These are phyloP conservation scores for Characodon lateralis DNA, from an alignment of 2,797 vertebrate genomes.

Conservation along the genomic window DNA sequence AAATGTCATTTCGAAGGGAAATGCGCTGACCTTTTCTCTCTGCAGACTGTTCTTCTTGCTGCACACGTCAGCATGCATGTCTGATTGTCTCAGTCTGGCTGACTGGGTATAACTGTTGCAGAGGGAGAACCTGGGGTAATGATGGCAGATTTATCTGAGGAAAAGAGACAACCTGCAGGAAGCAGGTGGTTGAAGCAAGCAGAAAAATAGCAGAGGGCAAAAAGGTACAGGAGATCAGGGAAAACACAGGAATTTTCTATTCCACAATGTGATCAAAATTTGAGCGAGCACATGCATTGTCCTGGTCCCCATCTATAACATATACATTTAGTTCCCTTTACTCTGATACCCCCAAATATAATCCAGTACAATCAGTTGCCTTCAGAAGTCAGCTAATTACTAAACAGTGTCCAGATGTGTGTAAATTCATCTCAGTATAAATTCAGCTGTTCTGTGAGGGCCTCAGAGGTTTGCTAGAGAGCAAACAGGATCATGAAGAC, in stretches of 20 bases:
- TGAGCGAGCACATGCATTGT: neutral
- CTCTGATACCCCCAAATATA: neutral
- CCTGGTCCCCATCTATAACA: conserved; percentile 9
- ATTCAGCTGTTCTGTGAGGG: no score
- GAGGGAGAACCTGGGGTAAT: conserved; percentile 27
- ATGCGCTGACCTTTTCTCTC: conserved; percentile 49
- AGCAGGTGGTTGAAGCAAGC: conserved; percentile 14
- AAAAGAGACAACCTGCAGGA: conserved; percentile 53
- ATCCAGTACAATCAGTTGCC: no score
- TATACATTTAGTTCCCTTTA: neutral
- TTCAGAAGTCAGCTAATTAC: no score
- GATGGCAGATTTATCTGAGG: conserved; percentile 63
- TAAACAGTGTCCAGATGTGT: no score
- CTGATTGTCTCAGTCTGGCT: conserved; percentile 14
- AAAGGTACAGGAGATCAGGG: neutral
- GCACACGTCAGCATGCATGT: conserved; percentile 48
- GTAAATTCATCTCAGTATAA: no score
- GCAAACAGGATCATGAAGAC: no score
- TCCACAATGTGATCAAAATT: conserved; percentile 8
- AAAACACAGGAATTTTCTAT: neutral
- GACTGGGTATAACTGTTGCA: conserved; percentile 29
- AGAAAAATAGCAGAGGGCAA: neutral
- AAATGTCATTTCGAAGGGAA: conserved; percentile 54
- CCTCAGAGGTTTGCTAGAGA: no score
- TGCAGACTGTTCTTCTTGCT: conserved; percentile 17